Evolutionary conservation across 2,888 invertebrate genomes (phyloP), one percentile per base, ranked within the genome.

Genomic region (Aphodius sticticus): DNA sequence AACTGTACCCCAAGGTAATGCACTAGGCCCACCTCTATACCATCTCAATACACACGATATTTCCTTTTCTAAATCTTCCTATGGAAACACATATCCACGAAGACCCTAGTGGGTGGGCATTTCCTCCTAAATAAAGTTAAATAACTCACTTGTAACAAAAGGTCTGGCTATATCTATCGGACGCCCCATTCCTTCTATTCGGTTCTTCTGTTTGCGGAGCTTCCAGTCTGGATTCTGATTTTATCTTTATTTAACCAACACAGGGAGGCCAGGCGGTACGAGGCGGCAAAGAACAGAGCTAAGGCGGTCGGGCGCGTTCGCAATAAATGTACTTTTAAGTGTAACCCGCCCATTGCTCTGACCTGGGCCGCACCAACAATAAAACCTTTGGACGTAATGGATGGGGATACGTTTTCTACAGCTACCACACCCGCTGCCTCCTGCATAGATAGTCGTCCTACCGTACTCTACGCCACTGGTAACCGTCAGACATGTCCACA

Each of bases 351-450:
- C 84, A 26, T 83, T 83, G 83, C 81, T 83, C 83, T 84, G 86
- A 86, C 86, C 86, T 85, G 86, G 85, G 86, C 85, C 83, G 86
- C 85, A 84, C 86, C 84, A 86, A 86, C 86, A 86, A 86, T 86
- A 86, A 86, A 87, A 87, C 86, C 86, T 85, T 85, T 85, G 86
- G 85, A 85, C 83, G 84, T 87, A 87, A 87, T 86, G 86, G 86
- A 87, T 86, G 86, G 85, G 85, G 83, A 83, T 84, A 53, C 12
- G 53, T 5, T 53, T 5, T 53, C 53, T 5, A 53, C 84, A 16
- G 77, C 69, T 76, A 12, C 7, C 53, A 53, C 53, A 53, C 53
- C 53, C 53, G 26, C 26, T 26, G 26, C 3, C 26, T 26, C 1
- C 26, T 26, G 26, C 26, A 26, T 26, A 3, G 26, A 26, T 26